Percentiles rank a stretch among this genome's conserved stretches.
Conservation (phyloP, 2,888 invertebrate genomes). For the Incurvaria masculella region DNA sequence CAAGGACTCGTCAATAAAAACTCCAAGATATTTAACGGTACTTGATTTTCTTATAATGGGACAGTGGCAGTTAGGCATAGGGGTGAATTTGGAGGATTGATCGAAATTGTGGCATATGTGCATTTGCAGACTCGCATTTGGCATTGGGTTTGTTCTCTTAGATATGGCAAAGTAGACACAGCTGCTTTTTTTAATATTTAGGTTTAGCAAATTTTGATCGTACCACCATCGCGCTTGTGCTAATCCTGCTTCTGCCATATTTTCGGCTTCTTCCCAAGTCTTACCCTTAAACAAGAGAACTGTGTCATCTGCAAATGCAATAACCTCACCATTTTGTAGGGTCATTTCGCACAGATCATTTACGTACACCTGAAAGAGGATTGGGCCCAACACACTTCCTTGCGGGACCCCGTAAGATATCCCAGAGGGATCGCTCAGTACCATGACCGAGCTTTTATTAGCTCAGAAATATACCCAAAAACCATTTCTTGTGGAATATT, state of each 20-base stretch:
- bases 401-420: background rate
- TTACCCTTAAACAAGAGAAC: background rate
- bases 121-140: too few relatives aligned
- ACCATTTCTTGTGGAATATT: too few relatives aligned
- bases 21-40: background rate
- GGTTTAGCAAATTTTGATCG: background rate
- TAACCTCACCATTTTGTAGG: background rate
- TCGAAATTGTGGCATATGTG: too few relatives aligned
- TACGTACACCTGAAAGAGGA: background rate
- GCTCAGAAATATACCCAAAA: too few relatives aligned
- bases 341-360: background rate
- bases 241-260: background rate
- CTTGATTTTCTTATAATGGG: too few relatives aligned
- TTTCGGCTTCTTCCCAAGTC: background rate
- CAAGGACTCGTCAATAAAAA: background rate
- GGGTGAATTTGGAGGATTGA: too few relatives aligned
- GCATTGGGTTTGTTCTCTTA: too few relatives aligned
- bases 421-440: background rate
- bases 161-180: background rate
- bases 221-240: background rate
- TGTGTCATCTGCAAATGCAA: background rate
- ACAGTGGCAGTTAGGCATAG: too few relatives aligned
- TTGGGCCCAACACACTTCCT: background rate
- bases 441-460: too few relatives aligned
- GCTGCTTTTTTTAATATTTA: background rate